These are phyloP conservation scores for Amphipoea lucens DNA, from an alignment of 2,888 invertebrate species.

Conservation along the genomic window DNA sequence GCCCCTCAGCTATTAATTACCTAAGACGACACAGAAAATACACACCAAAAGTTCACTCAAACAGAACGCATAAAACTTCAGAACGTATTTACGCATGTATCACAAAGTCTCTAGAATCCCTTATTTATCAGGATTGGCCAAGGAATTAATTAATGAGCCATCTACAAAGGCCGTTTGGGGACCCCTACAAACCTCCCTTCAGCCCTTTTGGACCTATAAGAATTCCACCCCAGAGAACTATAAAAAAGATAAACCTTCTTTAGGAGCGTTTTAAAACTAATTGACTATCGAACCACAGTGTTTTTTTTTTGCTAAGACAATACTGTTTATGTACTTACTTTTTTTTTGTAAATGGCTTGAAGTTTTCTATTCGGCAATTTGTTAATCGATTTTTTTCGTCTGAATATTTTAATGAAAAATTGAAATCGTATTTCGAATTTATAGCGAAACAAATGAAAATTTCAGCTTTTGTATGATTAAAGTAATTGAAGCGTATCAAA, in stretches of 20 bases:
- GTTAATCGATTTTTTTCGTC: not conserved
- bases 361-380: not conserved
- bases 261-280: conserved; percentile 77
- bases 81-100: conserved; percentile 54
- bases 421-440: not conserved
- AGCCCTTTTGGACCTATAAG: conserved; percentile 68
- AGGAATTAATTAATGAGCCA: conserved; percentile 83
- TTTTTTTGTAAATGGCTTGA: not conserved
- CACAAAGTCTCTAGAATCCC: conserved; percentile 57
- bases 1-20: no score
- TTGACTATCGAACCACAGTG: conserved; percentile 72
- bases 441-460: not conserved
- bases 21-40: not conserved
- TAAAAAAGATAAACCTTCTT: conserved; percentile 71
- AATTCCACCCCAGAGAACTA: conserved; percentile 72
- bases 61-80: conserved; percentile 42
- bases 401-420: not conserved
- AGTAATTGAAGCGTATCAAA: not conserved
- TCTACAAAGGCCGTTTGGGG: conserved; percentile 75
- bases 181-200: conserved; percentile 60
- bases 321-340: not conserved
- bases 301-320: conserved; percentile 28
- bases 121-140: conserved; percentile 79
- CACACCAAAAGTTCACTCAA: conserved; percentile 28
- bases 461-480: not conserved